These are phyloP conservation scores for Babylonia areolata DNA, from an alignment of 1,140 invertebrate genomes.

Conservation along the genomic window DNA sequence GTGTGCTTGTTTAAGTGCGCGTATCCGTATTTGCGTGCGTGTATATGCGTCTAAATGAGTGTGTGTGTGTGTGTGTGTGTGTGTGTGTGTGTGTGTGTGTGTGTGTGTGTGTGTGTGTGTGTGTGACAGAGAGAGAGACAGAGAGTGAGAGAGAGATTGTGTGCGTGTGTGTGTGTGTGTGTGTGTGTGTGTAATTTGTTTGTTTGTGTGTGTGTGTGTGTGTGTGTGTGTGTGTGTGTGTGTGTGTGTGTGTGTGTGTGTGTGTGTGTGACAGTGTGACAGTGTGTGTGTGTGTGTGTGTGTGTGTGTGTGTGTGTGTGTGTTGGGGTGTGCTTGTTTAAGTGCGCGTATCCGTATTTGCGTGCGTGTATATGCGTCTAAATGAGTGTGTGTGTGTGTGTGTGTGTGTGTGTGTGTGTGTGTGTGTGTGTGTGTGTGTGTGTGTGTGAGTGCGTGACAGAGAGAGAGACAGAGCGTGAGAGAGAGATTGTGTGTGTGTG, in stretches of 20 bases:
- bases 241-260: background rate
- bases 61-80: background rate
- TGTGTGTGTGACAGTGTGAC: background rate
- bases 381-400: background rate
- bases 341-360: background rate
- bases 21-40: background rate
- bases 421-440: background rate
- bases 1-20: background rate
- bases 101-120: background rate
- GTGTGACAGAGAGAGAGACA: background rate
- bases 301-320: conserved; percentile 19
- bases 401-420: background rate
- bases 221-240: background rate
- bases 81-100: conserved; percentile 1
- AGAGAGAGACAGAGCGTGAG: too few species aligned
- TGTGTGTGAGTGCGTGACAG: background rate
- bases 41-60: background rate
- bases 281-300: conserved; percentile 12
- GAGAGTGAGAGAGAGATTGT: too few species aligned
- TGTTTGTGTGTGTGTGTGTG: too few species aligned
- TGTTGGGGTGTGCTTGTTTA: background rate
- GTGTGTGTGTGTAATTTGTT: background rate
- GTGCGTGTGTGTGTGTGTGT: conserved; percentile 10
- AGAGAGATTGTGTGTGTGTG: background rate
- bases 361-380: background rate